Conservation (phyloP, 2,113 vertebrate genomes). For the Cathartes aura region DNA sequence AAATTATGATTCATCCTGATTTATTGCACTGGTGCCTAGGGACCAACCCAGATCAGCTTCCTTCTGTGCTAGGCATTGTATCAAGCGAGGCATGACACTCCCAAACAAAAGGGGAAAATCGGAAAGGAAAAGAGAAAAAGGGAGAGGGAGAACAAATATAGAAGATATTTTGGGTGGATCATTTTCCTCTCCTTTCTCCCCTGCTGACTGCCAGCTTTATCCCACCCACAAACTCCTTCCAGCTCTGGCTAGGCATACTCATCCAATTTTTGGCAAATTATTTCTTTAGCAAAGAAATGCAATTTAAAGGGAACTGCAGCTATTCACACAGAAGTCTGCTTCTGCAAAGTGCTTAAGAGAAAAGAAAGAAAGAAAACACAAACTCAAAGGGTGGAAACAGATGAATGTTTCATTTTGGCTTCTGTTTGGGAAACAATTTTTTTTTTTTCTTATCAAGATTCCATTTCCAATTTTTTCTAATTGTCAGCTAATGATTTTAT, state of each 20-base stretch:
- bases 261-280: background rate
- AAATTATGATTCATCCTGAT: constrained; percentile 23
- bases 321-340: background rate
- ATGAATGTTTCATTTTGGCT: background rate
- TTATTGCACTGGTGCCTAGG: background rate
- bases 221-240: constrained; percentile 34
- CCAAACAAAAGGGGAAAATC: background rate
- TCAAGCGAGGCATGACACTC: background rate
- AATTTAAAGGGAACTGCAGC: background rate
- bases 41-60: background rate
- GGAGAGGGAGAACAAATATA: background rate
- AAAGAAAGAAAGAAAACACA: background rate
- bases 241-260: background rate
- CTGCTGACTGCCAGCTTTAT: constrained; percentile 35
- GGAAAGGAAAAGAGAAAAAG: background rate
- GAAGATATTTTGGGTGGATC: background rate
- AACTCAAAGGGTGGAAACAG: background rate
- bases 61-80: background rate
- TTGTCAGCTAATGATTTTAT: background rate
- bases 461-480: background rate
- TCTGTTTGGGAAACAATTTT: background rate
- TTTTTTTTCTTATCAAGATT: background rate
- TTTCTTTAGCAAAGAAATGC: background rate
- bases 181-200: background rate
- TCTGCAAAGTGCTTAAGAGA: background rate